A percentile compares a stretch with the other conserved stretches of the same genome.
phyloP scores from a whole-genome alignment of 2,888 invertebrate species.

The Epirrhoe alternata region DNA sequence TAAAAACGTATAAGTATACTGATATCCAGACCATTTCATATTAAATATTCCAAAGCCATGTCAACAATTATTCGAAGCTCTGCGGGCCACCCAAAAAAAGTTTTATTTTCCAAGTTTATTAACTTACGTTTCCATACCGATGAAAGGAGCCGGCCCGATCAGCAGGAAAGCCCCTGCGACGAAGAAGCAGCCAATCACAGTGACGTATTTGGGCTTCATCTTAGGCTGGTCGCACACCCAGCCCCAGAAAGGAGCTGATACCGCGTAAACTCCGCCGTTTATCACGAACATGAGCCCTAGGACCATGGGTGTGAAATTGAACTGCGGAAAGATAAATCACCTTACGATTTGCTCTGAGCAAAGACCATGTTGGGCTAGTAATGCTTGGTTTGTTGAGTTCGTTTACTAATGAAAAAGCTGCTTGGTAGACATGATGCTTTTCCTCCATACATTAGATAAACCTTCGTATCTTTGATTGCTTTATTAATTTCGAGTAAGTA shows the following conservation, averaged over 20 bases:
- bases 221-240: conserved; percentile 90
- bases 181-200: conserved; percentile 87
- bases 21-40: too few species aligned
- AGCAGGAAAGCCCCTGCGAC: conserved; percentile 89
- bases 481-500: too few species aligned
- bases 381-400: too few species aligned
- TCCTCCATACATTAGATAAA: too few species aligned
- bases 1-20: too few species aligned
- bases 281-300: conserved; percentile 93
- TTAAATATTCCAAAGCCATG: too few species aligned
- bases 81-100: too few species aligned
- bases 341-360: background rate
- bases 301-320: conserved; percentile 88
- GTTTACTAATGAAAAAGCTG: too few species aligned
- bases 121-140: conserved; percentile 87
- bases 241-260: conserved; percentile 92
- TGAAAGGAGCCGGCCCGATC: conserved; percentile 92
- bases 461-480: too few species aligned
- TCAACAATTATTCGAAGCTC: too few species aligned
- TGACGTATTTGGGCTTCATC: conserved; percentile 88
- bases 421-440: too few species aligned
- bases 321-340: conserved; percentile 65
- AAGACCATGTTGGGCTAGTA: background rate
- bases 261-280: conserved; percentile 92
- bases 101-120: too few species aligned